These are phyloP conservation scores for Clusia tigrina DNA, from an alignment of 2,888 invertebrate species.

Conservation along the genomic window DNA sequence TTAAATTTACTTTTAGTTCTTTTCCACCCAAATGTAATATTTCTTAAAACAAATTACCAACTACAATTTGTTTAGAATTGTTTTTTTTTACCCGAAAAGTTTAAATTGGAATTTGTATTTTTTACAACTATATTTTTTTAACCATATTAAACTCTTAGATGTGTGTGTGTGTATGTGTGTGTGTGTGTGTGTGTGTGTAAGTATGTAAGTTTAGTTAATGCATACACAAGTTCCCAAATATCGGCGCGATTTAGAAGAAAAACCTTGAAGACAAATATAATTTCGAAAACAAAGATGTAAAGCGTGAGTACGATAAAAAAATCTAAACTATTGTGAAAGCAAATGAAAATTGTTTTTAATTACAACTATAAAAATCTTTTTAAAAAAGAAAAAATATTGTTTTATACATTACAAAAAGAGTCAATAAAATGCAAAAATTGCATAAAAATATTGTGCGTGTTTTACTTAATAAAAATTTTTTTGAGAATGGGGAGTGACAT, in stretches of 20 bases:
- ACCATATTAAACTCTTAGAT: no score
- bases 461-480: constrained; percentile 36
- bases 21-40: no score
- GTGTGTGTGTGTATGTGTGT: no score
- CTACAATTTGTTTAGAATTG: no score
- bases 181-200: no score
- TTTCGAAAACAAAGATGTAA: neutral
- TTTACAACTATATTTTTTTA: no score
- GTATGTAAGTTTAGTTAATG: no score
- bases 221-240: neutral
- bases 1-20: neutral
- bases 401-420: constrained; percentile 31
- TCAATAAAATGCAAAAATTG: constrained; percentile 36
- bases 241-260: constrained; percentile 3
- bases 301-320: constrained; percentile 5
- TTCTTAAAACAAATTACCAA: no score
- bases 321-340: neutral
- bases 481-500: no score
- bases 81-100: no score
- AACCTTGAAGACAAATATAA: neutral
- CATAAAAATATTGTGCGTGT: constrained; percentile 31
- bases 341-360: constrained; percentile 14
- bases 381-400: constrained; percentile 29
- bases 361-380: constrained; percentile 16
- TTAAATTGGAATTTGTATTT: no score